These are phyloP conservation scores for Leptodactylus fuscus DNA, from an alignment of 2,113 vertebrate genomes.

Conservation along the genomic window DNA sequence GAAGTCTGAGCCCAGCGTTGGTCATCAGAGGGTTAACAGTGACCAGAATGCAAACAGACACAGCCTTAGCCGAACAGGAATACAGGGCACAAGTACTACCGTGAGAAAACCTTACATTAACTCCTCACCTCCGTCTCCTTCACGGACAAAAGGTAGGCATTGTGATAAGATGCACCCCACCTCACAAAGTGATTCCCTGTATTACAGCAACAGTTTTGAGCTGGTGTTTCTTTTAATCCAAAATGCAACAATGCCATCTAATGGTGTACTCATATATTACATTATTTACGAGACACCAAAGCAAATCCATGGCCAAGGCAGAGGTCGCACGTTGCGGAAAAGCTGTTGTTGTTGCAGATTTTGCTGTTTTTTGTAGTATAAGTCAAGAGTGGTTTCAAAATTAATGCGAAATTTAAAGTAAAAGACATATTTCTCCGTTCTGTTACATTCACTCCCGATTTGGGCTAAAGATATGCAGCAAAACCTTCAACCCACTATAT, in stretches of 20 bases:
- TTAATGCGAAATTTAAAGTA: too few species aligned
- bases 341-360: too few species aligned
- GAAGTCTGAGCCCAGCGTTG: slow-evolving; percentile 93
- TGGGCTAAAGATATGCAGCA: too few species aligned
- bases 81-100: slow-evolving; percentile 75
- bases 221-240: too few species aligned
- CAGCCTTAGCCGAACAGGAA: slow-evolving; percentile 73
- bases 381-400: too few species aligned
- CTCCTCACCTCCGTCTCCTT: slow-evolving; percentile 94
- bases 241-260: slow-evolving; percentile 29
- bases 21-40: slow-evolving; percentile 74
- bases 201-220: too few species aligned
- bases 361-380: too few species aligned
- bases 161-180: background rate
- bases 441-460: too few species aligned
- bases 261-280: background rate
- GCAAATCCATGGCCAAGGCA: too few species aligned
- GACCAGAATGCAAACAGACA: slow-evolving; percentile 74
- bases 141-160: slow-evolving; percentile 88
- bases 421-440: too few species aligned
- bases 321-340: too few species aligned
- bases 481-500: too few species aligned
- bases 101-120: slow-evolving; percentile 83
- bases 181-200: background rate
- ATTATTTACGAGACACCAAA: background rate